Conservation (phyloP, 1,140 invertebrate genomes). For the Drosophila obscura region DNA sequence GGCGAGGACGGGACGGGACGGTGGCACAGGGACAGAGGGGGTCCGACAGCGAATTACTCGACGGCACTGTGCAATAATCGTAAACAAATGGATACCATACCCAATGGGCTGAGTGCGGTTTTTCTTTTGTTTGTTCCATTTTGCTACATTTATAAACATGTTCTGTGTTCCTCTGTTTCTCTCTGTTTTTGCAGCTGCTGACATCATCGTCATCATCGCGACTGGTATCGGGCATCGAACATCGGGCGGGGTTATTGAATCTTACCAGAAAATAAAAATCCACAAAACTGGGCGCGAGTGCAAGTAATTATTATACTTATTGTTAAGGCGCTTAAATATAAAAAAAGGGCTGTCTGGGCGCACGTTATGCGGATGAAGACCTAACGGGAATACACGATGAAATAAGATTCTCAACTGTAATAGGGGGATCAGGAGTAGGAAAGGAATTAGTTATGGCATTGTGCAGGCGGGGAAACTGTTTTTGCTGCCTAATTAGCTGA, state of each 20-base stretch:
- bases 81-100: slow-evolving; percentile 66
- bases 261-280: slow-evolving; percentile 33
- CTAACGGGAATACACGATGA: slow-evolving; percentile 3
- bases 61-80: slow-evolving; percentile 56
- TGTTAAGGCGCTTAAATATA: slow-evolving; percentile 25
- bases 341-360: neutral
- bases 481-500: no score
- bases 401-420: neutral
- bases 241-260: slow-evolving; percentile 63
- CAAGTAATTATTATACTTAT: slow-evolving; percentile 33
- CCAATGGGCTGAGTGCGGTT: slow-evolving; percentile 26
- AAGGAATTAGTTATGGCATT: no score
- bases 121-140: slow-evolving; percentile 16
- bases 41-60: slow-evolving; percentile 48
- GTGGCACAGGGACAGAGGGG: neutral
- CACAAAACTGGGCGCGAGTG: slow-evolving; percentile 7
- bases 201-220: slow-evolving; percentile 52
- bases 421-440: neutral
- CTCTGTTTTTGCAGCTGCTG: slow-evolving; percentile 52
- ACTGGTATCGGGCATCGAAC: slow-evolving; percentile 22
- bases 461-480: no score
- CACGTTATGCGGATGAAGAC: slow-evolving; percentile 1
- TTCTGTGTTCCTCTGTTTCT: slow-evolving; percentile 9
- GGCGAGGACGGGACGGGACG: neutral
- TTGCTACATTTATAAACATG: slow-evolving; percentile 61